Conservation (phyloP, 2,797 vertebrate species). For the Girardinus metallicus region DNA sequence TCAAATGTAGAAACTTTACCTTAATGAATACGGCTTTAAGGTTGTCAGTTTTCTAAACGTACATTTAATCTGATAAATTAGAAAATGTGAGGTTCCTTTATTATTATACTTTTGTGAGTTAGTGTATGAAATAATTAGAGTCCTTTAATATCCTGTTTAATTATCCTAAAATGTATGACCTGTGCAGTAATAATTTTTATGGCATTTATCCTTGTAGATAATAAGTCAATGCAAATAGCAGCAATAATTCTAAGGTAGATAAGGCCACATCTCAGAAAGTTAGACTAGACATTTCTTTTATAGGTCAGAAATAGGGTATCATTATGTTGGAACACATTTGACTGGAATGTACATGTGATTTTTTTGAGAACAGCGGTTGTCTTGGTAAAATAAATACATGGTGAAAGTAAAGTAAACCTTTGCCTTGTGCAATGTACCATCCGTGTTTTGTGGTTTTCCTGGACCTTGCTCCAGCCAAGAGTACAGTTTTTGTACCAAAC, state of each 20-base stretch:
- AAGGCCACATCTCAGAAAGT: not conserved
- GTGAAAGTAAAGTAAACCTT: conserved; percentile 16
- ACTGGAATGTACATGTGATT: not conserved
- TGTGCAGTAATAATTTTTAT: not conserved
- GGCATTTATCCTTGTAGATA: not conserved
- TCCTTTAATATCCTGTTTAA: not conserved
- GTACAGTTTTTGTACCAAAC: conserved; percentile 18
- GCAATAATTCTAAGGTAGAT: not conserved
- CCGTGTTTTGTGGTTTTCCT: conserved; percentile 19
- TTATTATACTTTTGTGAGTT: not conserved
- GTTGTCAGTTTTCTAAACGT: too few relatives aligned
- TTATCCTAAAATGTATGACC: not conserved
- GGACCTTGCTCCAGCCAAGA: conserved; percentile 21
- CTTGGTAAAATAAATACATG: conserved; percentile 10
- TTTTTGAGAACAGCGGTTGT: not conserved
- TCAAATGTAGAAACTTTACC: too few relatives aligned
- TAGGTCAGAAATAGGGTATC: not conserved
- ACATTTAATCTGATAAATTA: too few relatives aligned
- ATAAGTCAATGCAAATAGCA: not conserved
- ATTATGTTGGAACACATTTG: not conserved
- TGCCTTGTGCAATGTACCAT: conserved; percentile 21
- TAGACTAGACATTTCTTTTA: not conserved
- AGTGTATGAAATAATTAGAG: not conserved
- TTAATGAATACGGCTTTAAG: too few relatives aligned
- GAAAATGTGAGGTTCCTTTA: too few relatives aligned